phyloP scores from a whole-genome alignment of 2,888 invertebrate species.

The Smittia sp. region DNA sequence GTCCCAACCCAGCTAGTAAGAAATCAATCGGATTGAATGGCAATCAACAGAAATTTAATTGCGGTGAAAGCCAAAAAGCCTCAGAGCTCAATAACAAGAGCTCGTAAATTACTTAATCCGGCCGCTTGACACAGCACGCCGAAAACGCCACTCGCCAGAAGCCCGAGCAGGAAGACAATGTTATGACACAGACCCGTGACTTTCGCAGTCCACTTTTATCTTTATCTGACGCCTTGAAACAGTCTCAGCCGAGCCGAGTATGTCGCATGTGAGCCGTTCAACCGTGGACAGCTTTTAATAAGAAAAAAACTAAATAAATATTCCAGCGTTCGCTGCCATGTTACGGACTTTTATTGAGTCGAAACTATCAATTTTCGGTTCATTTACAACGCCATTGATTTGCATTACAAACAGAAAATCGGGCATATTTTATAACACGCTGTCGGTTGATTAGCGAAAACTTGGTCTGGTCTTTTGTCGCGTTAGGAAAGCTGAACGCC shows the following conservation, averaged over 20 bases:
- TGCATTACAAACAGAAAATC: conserved; percentile 23
- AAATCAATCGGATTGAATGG: conserved; percentile 16
- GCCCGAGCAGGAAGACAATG: conserved; percentile 15
- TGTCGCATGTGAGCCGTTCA: neutral
- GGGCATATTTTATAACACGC: neutral
- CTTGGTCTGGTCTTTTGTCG: neutral
- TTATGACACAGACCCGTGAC: conserved; percentile 13
- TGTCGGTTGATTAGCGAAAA: neutral
- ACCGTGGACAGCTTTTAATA: neutral
- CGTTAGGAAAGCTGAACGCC: conserved; percentile 9
- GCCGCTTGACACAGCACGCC: neutral
- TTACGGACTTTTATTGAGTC: conserved; percentile 20
- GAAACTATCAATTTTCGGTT: conserved; percentile 26
- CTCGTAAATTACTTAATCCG: conserved; percentile 20
- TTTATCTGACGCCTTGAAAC: conserved; percentile 9
- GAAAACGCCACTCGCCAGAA: conserved; percentile 7
- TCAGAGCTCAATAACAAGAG: neutral
- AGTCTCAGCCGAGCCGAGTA: neutral
- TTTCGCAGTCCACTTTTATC: neutral
- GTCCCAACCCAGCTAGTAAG: neutral
- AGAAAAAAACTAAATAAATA: conserved; percentile 6
- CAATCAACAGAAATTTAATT: conserved; percentile 15
- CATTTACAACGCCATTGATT: conserved; percentile 27
- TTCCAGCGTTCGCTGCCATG: conserved; percentile 16
- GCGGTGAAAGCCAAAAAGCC: conserved; percentile 4